Percentiles rank a stretch among this genome's conserved stretches.
Evolutionary conservation across 37 sponge, comb jelly and placozoan genomes (phyloP).

Genomic region (Beroe ovata): DNA sequence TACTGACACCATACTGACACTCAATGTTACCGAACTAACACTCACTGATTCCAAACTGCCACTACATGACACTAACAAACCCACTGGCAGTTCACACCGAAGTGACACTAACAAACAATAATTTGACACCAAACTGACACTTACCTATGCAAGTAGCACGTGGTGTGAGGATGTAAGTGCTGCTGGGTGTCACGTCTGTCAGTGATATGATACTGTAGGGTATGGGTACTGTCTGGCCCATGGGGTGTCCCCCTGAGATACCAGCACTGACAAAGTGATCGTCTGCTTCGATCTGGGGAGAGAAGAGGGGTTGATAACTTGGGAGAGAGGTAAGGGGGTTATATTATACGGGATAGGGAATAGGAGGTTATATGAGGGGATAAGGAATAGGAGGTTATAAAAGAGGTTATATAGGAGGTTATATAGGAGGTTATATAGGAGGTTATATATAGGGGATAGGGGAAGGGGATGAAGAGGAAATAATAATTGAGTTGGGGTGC

Average conservation of each 20-base stretch:
- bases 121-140: neutral
- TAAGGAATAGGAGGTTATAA: too few species aligned
- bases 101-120: too few species aligned
- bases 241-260: constrained; percentile 22
- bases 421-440: too few species aligned
- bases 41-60: too few species aligned
- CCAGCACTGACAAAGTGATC: constrained; percentile 34
- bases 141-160: constrained; percentile 6
- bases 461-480: too few species aligned
- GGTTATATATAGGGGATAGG: too few species aligned
- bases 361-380: neutral
- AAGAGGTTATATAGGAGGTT: too few species aligned
- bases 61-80: too few species aligned
- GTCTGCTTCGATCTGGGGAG: constrained; percentile 1
- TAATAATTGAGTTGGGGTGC: too few species aligned
- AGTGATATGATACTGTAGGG: constrained; percentile 21
- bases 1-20: too few species aligned
- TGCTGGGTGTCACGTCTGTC: constrained; percentile 6
- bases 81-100: too few species aligned
- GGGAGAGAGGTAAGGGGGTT: neutral
- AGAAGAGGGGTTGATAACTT: neutral
- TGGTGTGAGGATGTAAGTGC: constrained; percentile 34
- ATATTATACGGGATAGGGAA: neutral
- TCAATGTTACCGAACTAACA: too few species aligned
- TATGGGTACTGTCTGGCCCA: constrained; percentile 32